Evolutionary conservation across 2,797 vertebrate genomes (phyloP), one percentile per base, ranked within the genome.

Genomic region (Gila robusta): DNA sequence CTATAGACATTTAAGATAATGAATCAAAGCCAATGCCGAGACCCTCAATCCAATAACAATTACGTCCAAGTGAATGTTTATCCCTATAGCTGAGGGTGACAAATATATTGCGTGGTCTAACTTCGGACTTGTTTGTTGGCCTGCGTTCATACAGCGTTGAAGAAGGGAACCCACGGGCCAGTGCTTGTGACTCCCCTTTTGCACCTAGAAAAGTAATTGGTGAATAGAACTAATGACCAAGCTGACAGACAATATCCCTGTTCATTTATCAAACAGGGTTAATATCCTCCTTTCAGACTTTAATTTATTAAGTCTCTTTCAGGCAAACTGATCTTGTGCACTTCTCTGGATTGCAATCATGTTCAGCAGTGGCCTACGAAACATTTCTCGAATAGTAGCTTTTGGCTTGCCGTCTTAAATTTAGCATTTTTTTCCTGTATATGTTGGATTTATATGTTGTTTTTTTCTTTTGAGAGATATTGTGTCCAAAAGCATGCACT

Each of bases 231-330:
- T 91, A 94, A 93, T 94, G 91, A 86, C 87, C 85, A 84, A 92
- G 88, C 91, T 92, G 93, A 91, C 91, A 89, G 87, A 90, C 91
- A 91, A 82, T 94, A 93, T 91, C 93, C 92, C 90, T 91, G 87
- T 90, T 94, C 94, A 96, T 96, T 94, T 93, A 95, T 96, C 93
- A 93, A 92, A 87, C 91, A 81, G 90, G 87, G 88, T 95, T 92
- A 91, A 91, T 90, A 92, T 92, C 87, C 92, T 91, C 84, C 92
- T 88, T 88, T 87, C 90, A 94, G 90, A 91, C 92, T 91, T 94
- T 91, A 95, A 95, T 93, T 92, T 93, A 89, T 93, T 94, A 88
- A 92, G 92, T 93, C 91, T 87, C 86, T 88, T 86, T 87, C 87
- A 88, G 85, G 67, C 77, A 79, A 87, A 59, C 83, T 82, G 83